Evolutionary conservation across 2,113 vertebrate species (phyloP).

Genomic region (Gymnarchus niloticus): DNA sequence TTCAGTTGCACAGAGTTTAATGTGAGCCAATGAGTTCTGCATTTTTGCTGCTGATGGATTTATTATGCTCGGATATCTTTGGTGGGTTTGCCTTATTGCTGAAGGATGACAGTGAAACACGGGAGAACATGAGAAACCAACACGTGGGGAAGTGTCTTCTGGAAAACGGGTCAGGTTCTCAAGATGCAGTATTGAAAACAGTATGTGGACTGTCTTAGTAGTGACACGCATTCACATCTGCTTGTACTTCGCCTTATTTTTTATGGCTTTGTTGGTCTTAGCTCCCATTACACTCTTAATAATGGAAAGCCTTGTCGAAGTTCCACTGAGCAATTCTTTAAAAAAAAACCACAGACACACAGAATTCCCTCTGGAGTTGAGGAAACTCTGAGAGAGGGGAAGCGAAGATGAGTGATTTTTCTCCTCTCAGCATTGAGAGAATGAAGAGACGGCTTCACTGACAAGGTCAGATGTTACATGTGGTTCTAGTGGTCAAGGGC

Average conservation of each 20-base stretch:
- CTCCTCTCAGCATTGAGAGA: neutral
- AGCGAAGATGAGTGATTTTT: neutral
- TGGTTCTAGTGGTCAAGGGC: neutral
- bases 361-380: slow-evolving; percentile 24
- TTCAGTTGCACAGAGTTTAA: neutral
- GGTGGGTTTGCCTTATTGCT: neutral
- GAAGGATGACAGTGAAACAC: neutral
- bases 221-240: slow-evolving; percentile 12
- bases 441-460: neutral
- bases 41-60: neutral
- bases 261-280: slow-evolving; percentile 19
- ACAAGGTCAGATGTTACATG: neutral
- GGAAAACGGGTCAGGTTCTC: slow-evolving; percentile 9
- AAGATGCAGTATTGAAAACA: slow-evolving; percentile 15
- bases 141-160: neutral
- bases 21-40: neutral
- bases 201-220: neutral
- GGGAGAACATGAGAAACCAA: neutral
- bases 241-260: slow-evolving; percentile 22
- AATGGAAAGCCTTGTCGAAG: slow-evolving; percentile 8
- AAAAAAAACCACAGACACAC: slow-evolving; percentile 4
- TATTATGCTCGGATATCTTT: neutral
- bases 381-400: neutral
- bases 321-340: neutral
- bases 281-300: neutral